Base-by-base conservation (phyloP, 2,113 vertebrate genomes). In the Synodontis membranacea region DNA sequence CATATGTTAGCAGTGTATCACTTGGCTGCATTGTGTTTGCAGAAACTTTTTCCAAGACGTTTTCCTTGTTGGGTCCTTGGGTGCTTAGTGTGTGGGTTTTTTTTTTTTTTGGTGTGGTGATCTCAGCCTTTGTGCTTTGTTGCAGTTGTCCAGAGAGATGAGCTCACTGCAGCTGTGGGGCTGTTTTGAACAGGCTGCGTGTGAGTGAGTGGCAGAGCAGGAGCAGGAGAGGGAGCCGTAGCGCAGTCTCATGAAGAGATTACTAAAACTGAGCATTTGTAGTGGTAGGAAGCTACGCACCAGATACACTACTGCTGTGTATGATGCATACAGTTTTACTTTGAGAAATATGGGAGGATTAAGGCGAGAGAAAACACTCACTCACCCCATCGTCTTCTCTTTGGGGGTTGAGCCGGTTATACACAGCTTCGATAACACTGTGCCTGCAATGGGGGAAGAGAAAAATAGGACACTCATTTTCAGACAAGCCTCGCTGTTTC, bases 311-410 rank as follows among this genome's bases (percentile, higher is more conserved):
- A 52, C 5, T 70, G 44, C 9, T 66, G 76, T 52, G 62, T 52
- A 34, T 23, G 5, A 48, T 62, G 31, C 54, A 44, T 56, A 54
- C 14, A 25, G 52, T 54, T 48, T 34, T 42, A 9, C 66, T 52
- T 44, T 5, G 7, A 44, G 28, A 34, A 86, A 25, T 39, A 15
- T 23, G 3, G 44, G 11, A 74, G 37, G 34, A 46, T 46, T 21
- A 34, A 74, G 5, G 25, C 11, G 11, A n/a, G 64, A 68, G 34
- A 84, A 84, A 80, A 74, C 6, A 7, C 14, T 74, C 25, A 97
- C 97, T 98, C 95, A 99, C 98, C 96, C 96, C 97, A 90, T 99
- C 98, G 91, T 94, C 98, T 90, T 99, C 98, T 95, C 96, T 97
- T 94, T 98, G 97, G 90, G 97, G 98, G 94, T 97, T 98, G 94